A percentile compares a stretch with the other conserved stretches of the same genome.
Evolutionary conservation across 2,797 vertebrate genomes (phyloP).

Genomic region (Sebastes umbrosus): DNA sequence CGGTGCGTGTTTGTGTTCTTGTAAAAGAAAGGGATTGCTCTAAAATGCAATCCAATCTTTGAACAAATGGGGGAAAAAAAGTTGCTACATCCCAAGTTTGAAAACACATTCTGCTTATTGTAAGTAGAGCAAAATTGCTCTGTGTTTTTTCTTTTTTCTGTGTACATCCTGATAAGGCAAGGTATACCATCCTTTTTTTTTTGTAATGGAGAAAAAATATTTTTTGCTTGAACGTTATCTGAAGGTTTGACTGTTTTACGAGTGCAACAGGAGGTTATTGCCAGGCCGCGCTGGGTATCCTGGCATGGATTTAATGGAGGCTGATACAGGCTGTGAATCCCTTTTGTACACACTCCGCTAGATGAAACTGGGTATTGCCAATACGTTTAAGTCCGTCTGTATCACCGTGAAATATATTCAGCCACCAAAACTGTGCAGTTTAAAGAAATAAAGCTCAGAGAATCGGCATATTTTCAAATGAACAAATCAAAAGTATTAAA

Average conservation of each 20-base stretch:
- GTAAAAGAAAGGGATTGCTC: constrained; percentile 37
- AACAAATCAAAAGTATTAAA: constrained; percentile 12
- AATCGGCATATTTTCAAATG: background rate
- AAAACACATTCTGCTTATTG: constrained; percentile 29
- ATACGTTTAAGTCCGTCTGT: constrained; percentile 3
- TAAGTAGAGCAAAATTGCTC: constrained; percentile 28
- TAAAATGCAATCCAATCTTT: constrained; percentile 61
- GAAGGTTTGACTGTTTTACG: constrained; percentile 45
- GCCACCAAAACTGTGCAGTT: background rate
- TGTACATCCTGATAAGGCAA: constrained; percentile 29
- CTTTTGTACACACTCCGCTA: background rate
- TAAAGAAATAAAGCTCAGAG: background rate
- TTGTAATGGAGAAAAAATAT: constrained; percentile 1
- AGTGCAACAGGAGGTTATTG: constrained; percentile 11
- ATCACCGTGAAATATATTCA: constrained; percentile 38
- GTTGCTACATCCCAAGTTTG: constrained; percentile 39
- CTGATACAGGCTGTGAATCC: constrained; percentile 31
- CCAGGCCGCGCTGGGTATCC: background rate
- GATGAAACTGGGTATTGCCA: constrained; percentile 27
- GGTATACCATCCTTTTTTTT: constrained; percentile 22
- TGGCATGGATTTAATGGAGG: constrained; percentile 34
- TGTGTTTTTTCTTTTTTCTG: constrained; percentile 40
- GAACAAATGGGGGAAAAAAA: constrained; percentile 40
- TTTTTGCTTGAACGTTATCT: constrained; percentile 16
- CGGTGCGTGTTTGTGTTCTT: constrained; percentile 18